Base-by-base conservation (phyloP, 2,888 invertebrate genomes). In the Cremastinae sp. region DNA sequence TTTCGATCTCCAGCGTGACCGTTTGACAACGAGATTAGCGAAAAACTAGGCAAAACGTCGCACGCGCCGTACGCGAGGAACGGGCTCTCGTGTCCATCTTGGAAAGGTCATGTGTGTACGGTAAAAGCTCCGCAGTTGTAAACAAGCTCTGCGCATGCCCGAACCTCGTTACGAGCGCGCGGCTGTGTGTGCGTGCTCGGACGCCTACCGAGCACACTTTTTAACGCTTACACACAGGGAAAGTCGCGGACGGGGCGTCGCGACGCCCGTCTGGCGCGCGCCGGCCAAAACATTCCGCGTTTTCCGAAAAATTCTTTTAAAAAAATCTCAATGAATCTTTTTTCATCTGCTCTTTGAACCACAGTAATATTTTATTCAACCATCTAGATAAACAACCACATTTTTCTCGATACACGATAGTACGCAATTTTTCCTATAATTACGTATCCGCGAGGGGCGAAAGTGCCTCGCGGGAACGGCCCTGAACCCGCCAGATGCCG, bases 111-210 rank as follows among this genome's bases (percentile, higher is more conserved):
- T 89, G 88, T 89, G 84, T 84, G 53, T 65, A 87, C 81, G 79
- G 88, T 84, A 83, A 85, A 86, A 64, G 85, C 87, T 88, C 86
- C 86, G 88, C 89, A 88, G 88, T 89, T 89, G 89, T 89, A 89
- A 89, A 89, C 89, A 89, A 89, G 84, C 83, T 86, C 76, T 86
- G 86, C 89, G 89, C 89, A 89, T 85, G 89, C 89, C 89, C 87
- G 69, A 82, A 83, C 34, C 51, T 59, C 43, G 43, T 59, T 49
- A 18, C 16, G 7, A 12, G 18, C 18, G 58, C 20, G 22, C 58
- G 22, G 2, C 16, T 34, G 7, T 34, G 16, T 14, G 10, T 34
- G 14, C 22, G 16, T 43, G 14, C 14, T 36, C 28, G 43, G 41
- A 54, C 14, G 20, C 7, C 14, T 47, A 14, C 34, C 16, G 20